Conservation (phyloP, 2,888 invertebrate genomes). For the Phyto melanocephala region DNA sequence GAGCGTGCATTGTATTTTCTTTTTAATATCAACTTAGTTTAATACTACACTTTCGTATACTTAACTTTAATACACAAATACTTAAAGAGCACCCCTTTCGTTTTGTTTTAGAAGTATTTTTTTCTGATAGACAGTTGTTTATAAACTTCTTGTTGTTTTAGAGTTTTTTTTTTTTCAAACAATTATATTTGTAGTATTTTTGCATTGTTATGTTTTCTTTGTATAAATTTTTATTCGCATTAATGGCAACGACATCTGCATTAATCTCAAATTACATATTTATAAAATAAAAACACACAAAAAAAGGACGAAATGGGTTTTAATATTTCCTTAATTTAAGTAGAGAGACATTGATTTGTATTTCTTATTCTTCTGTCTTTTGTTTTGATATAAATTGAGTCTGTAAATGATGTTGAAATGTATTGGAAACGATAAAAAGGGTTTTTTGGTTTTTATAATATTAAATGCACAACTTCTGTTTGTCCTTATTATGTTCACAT, state of each 20-base stretch:
- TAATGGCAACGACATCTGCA: background rate
- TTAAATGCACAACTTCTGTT: background rate
- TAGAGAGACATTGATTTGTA: background rate
- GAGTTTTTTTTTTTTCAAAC: background rate
- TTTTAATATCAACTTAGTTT: too few relatives aligned
- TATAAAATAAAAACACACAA: background rate
- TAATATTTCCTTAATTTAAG: background rate
- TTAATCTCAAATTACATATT: constrained; percentile 5
- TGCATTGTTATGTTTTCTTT: background rate
- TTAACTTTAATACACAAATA: too few relatives aligned
- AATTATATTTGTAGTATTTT: background rate
- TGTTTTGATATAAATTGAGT: background rate
- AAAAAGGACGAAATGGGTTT: background rate
- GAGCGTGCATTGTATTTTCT: too few relatives aligned
- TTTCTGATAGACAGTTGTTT: background rate
- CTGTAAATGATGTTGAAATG: constrained; percentile 11
- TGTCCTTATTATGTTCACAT: background rate
- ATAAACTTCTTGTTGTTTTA: background rate
- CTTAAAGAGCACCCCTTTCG: constrained; percentile 20
- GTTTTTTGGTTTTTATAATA: background rate
- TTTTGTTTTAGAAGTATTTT: background rate
- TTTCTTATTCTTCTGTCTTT: background rate
- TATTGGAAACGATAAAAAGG: background rate
- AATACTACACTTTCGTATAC: too few relatives aligned
- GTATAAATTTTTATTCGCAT: background rate